These are phyloP conservation scores for Calliopsis andreniformis DNA, from an alignment of 1,140 invertebrate species.

Conservation along the genomic window DNA sequence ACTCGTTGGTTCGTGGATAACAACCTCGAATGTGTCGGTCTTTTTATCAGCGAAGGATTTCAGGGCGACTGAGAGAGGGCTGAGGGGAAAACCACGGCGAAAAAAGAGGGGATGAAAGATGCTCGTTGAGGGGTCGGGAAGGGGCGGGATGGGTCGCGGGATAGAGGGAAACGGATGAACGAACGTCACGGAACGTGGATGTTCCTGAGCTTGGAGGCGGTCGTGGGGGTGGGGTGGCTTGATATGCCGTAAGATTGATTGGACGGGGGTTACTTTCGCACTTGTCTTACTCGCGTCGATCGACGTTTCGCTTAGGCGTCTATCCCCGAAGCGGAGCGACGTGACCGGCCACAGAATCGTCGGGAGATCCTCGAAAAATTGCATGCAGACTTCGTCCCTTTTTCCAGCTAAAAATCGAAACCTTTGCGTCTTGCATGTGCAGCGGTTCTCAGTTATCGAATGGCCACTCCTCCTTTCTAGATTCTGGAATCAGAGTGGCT, in stretches of 20 bases:
- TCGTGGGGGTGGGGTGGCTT: conserved; percentile 14
- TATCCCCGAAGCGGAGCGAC: conserved; percentile 4
- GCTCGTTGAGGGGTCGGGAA: not conserved
- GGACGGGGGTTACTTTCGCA: conserved; percentile 63
- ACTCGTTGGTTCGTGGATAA: conserved; percentile 7
- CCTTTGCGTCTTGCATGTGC: no score
- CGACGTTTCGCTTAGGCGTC: conserved; percentile 60
- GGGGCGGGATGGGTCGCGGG: not conserved
- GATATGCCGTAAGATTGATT: conserved; percentile 65
- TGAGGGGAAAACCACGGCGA: conserved; percentile 8
- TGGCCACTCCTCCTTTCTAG: not conserved
- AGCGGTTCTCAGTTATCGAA: not conserved
- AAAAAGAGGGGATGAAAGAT: conserved; percentile 29
- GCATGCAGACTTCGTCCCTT: not conserved
- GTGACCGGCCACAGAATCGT: conserved; percentile 5
- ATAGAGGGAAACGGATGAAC: conserved; percentile 31
- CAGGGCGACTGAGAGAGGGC: conserved; percentile 30
- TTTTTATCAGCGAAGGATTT: conserved; percentile 56
- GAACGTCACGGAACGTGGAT: conserved; percentile 45
- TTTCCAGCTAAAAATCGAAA: no score
- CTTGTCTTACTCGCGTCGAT: conserved; percentile 65
- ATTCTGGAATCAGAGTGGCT: no score
- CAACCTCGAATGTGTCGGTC: conserved; percentile 40
- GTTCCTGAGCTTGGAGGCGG: conserved; percentile 29
- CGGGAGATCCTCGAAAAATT: conserved; percentile 28